Base-by-base conservation (phyloP, 2,797 vertebrate genomes). In the Microctenopoma steveboyesi region DNA sequence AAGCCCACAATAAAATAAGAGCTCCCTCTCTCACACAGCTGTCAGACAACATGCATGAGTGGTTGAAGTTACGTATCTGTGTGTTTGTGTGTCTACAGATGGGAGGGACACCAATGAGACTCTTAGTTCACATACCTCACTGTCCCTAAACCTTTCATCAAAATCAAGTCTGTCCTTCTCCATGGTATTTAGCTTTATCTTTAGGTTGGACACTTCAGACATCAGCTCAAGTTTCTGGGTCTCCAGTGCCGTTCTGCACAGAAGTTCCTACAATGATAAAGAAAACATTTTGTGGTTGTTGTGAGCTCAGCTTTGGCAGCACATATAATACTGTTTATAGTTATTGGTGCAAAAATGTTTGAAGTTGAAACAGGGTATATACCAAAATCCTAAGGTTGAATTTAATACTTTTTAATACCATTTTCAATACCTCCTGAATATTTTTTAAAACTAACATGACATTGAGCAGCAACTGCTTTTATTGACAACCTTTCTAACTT, bases 161-260 rank as follows among this genome's bases (percentile, higher is more conserved):
- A 93, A 96, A 80, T 97, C 94, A 53, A 95, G 68, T 56, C 95
- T 92, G 54, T 98, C 95, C 82, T 96, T 98, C 75, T 97, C 96
- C 45, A 97, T 90, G 40, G 93, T 77, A 0, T 95, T 95, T 72
- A 98, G 90, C 74, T 98, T 98, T 74, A 99, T 88, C 87, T 98
- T 99, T 64, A 99, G 87, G 83, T 96, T 97, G 74, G 98, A 98
- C 81, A 98, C 86, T 89, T 99, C 98, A 10, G 97, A 94, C 89
- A 98, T 96, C 63, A 99, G 94, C 46, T 99, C 96, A 43, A 98
- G 76, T 83, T 99, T 99, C 91, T 99, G 98, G 48, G 92, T 97
- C 91, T 99, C 98, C 72, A 99, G 91, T 2, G 96, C 82, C 4
- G 94, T 95, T 86, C 98, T 93, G 85, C 96, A 97, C 76, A 98